Evolutionary conservation across 2,888 invertebrate species (phyloP), one percentile per base, ranked within the genome.

Genomic region (Cerastis leucographa): DNA sequence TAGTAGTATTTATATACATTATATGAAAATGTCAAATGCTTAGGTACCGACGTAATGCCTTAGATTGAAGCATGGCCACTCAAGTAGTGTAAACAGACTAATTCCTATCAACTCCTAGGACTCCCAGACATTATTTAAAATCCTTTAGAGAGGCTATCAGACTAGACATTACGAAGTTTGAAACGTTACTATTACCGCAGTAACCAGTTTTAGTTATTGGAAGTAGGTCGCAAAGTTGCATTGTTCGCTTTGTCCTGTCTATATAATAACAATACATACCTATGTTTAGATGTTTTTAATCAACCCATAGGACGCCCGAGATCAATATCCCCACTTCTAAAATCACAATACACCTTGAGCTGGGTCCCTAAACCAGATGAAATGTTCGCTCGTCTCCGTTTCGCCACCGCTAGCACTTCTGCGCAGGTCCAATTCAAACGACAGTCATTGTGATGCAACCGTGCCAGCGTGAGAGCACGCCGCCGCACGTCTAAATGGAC

Each of bases 371-470:
- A 51, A 68, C 59, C 62, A 80, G 79, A 85, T 76, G 82, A 84
- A 84, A 88, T 74, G 67, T 76, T 83, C 64, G 84, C 65, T 83
- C 78, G 74, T 77, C 79, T 83, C 66, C 73, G 79, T 89, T 91
- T 89, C 91, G 86, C 85, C 91, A 91, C 84, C 76, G 84, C 83
- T 78, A 72, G 87, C 86, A 84, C 84, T 74, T 70, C 68, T 22
- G 83, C 80, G 81, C 81, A 87, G 88, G 86, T 88, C 90, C 88
- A 90, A 90, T 91, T 92, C 89, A 89, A 88, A 90, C 87, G 89
- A 86, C 77, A 85, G 71, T 79, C 80, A 85, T 89, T 89, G 88
- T 90, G 89, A 86, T 76, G 90, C 84, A 90, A 90, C 76, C 75
- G 79, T 77, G 66, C 65, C 87, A 70, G 87, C 90, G 90, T 90